These are phyloP conservation scores for Hoplodrina ambigua DNA, from an alignment of 2,888 invertebrate genomes.

Conservation along the genomic window DNA sequence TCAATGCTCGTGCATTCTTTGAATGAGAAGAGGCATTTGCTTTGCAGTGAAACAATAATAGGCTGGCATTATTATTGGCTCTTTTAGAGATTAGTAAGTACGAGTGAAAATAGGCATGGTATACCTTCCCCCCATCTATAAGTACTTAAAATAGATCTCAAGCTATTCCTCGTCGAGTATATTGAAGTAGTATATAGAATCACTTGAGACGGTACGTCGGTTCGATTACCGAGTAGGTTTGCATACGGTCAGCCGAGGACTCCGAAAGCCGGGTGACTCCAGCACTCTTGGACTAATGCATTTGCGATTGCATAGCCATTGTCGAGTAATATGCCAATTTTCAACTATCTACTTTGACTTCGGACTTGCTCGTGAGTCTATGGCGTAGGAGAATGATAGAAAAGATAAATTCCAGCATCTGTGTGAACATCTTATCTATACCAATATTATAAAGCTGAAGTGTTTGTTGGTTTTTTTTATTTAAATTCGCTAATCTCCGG, in stretches of 20 bases:
- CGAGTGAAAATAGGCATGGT: background rate
- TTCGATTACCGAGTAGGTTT: conserved; percentile 68
- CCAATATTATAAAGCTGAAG: too few relatives aligned
- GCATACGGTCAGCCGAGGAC: conserved; percentile 65
- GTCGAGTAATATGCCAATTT: conserved; percentile 64
- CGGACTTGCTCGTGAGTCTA: conserved; percentile 24
- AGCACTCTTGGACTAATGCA: conserved; percentile 78
- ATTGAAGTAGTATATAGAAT: conserved; percentile 54
- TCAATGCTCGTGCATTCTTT: too few relatives aligned
- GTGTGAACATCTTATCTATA: too few relatives aligned
- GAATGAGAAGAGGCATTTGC: too few relatives aligned
- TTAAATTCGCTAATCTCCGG: too few relatives aligned
- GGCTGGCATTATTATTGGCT: background rate
- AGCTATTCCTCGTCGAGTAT: conserved; percentile 29
- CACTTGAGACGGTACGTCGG: conserved; percentile 73
- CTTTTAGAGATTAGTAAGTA: background rate
- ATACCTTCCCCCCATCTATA: conserved; percentile 1
- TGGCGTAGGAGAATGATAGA: background rate
- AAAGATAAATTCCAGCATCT: too few relatives aligned
- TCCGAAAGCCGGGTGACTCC: conserved; percentile 50
- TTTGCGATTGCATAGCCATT: conserved; percentile 80
- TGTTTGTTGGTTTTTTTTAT: too few relatives aligned
- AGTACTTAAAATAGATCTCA: conserved; percentile 21
- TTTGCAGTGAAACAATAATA: too few relatives aligned
- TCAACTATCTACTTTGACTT: conserved; percentile 51